A percentile compares a stretch with the other conserved stretches of the same genome.
Conservation (phyloP, 2,888 invertebrate genomes). For the Salticus scenicus region DNA sequence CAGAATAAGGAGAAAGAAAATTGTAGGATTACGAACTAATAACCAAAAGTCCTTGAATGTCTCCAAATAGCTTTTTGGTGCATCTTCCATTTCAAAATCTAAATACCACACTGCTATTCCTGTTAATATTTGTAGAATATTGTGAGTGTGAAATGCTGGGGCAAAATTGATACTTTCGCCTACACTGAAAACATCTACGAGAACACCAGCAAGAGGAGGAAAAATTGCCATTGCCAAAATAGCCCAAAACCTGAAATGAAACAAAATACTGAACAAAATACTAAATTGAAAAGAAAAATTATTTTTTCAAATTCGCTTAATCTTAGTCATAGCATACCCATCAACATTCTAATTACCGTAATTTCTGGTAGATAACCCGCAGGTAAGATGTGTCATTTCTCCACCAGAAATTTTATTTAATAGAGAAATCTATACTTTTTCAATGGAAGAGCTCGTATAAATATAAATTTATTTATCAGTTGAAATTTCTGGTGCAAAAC, state of each 20-base stretch:
- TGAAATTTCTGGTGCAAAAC: too few relatives aligned
- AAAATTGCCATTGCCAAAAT: constrained; percentile 76
- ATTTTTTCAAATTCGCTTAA: too few relatives aligned
- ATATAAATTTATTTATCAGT: too few relatives aligned
- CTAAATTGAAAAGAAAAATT: too few relatives aligned
- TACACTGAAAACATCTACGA: constrained; percentile 68
- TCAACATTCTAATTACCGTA: too few relatives aligned
- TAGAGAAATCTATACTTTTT: too few relatives aligned
- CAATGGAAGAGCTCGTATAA: too few relatives aligned
- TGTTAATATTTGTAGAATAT: constrained; percentile 84
- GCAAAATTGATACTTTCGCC: constrained; percentile 84
- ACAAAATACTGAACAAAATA: not conserved
- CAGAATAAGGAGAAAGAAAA: constrained; percentile 87
- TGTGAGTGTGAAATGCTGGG: constrained; percentile 88
- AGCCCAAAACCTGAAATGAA: constrained; percentile 74
- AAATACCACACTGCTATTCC: constrained; percentile 85
- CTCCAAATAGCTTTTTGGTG: constrained; percentile 85
- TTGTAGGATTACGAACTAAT: constrained; percentile 85
- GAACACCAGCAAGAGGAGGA: constrained; percentile 73
- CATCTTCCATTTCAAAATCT: constrained; percentile 83
- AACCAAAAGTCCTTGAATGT: constrained; percentile 82
- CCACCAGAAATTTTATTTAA: too few relatives aligned
- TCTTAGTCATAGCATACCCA: too few relatives aligned
- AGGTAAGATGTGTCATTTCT: too few relatives aligned
- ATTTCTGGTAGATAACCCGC: too few relatives aligned